Base-by-base conservation (phyloP, 2,113 vertebrate species). In the Seriola aureovittata region DNA sequence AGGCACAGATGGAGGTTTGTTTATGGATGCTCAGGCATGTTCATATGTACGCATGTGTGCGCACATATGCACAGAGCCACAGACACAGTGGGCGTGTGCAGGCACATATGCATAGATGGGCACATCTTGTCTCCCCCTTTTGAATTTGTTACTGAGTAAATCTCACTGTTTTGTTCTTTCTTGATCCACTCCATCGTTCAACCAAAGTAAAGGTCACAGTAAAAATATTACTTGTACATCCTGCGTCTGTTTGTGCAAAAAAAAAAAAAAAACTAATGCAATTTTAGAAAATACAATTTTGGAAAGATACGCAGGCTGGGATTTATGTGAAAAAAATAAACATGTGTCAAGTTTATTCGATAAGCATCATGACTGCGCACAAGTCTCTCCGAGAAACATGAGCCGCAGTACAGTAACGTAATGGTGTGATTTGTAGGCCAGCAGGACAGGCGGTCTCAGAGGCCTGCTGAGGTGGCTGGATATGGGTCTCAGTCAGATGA, bases 1-100 rank as follows among this genome's bases (percentile, higher is more conserved):
- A 90, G 79, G 74, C 87, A 90, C 90, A 94, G 92, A 93, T 92
- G 92, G 93, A 90, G 80, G 71, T 77, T 88, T 89, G 79, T 91
- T 90, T 84, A 88, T 88, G 62, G 74, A 69, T 50, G 63, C 64
- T 77, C 55, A 64, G 66, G 65, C 58, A 73, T 77, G 72, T 73
- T 60, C 80, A 82, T 72, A 89, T 79, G 81, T 79, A 75, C 21
- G 32, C 40, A 64, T 80, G 71, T 82, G 75, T 70, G 71, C 40
- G 71, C 62, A 75, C 81, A 69, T 82, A 81, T 66, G 72, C 76
- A 72, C 55, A 67, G 36, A 82, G 64, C 17, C 40, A 38, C 48
- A 64, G 38, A 86, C 17, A 77, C 60, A 67, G 25, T 16, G 62
- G 58, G 65, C 77, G 32, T 62, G 75, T 59, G 63, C 69, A 36